These are phyloP conservation scores for Propithecus coquereli DNA, from an alignment of 2,113 vertebrate species.

Conservation along the genomic window DNA sequence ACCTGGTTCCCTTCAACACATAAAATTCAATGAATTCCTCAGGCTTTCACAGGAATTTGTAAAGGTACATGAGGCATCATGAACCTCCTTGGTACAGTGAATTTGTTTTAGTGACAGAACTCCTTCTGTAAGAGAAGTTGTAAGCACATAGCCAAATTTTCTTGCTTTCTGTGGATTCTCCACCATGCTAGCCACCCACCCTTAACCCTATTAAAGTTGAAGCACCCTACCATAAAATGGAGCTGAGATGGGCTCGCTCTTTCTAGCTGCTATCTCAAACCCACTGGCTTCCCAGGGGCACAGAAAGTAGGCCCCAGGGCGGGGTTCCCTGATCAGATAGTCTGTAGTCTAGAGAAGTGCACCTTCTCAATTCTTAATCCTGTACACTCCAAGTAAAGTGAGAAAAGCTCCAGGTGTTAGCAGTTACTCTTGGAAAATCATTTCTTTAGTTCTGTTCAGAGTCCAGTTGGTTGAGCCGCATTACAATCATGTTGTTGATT, in stretches of 20 bases:
- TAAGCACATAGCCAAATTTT: fast-evolving
- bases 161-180: neutral
- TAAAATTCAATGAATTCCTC: neutral
- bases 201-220: neutral
- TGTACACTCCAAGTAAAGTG: fast-evolving
- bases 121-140: neutral
- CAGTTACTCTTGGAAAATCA: neutral
- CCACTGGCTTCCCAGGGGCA: neutral
- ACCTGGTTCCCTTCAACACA: neutral
- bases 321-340: fast-evolving
- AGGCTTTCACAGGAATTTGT: neutral
- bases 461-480: conserved; percentile 75
- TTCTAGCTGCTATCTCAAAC: neutral
- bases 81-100: neutral
- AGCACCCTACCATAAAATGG: neutral
- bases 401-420: neutral
- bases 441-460: conserved; percentile 10
- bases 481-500: conserved; percentile 81
- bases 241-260: neutral
- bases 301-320: neutral
- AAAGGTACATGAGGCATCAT: neutral
- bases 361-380: neutral
- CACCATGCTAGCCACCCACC: neutral
- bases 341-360: neutral
- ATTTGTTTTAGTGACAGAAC: neutral